These are phyloP conservation scores for Drosophila rubida DNA, from an alignment of 2,888 invertebrate species.

Conservation along the genomic window DNA sequence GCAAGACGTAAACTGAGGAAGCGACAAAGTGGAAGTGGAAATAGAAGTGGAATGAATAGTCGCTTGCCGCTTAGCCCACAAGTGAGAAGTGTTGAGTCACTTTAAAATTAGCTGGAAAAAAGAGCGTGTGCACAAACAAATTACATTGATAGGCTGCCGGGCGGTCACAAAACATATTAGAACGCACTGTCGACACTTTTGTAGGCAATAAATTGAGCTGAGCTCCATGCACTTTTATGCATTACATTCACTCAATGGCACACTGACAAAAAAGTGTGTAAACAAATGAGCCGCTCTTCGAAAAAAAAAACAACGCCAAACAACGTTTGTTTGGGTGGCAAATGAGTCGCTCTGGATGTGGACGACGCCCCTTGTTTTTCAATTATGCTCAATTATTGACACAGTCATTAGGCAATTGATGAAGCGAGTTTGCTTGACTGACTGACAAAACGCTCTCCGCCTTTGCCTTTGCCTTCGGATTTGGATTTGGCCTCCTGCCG, in stretches of 20 bases:
- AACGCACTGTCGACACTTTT: slow-evolving; percentile 21
- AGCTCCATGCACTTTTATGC: slow-evolving; percentile 13
- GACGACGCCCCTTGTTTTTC: slow-evolving; percentile 71
- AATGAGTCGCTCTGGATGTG: slow-evolving; percentile 27
- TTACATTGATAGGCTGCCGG: slow-evolving; percentile 3
- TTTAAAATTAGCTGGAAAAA: slow-evolving; percentile 54
- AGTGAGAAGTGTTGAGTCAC: slow-evolving; percentile 56
- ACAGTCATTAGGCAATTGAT: slow-evolving; percentile 75
- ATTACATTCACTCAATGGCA: slow-evolving; percentile 6
- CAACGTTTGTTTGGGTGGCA: slow-evolving; percentile 23
- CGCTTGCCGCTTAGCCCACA: neutral
- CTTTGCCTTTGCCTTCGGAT: neutral
- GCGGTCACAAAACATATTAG: slow-evolving; percentile 19
- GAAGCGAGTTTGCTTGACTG: slow-evolving; percentile 16
- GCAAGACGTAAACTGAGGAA: slow-evolving; percentile 63
- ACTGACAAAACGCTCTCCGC: slow-evolving; percentile 25
- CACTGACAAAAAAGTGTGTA: slow-evolving; percentile 60
- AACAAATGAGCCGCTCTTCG: slow-evolving; percentile 61
- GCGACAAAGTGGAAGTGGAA: slow-evolving; percentile 71
- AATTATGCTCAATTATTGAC: slow-evolving; percentile 80
- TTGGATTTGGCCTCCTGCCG: slow-evolving; percentile 26
- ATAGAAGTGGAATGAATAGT: slow-evolving; percentile 50
- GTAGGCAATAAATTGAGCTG: slow-evolving; percentile 39
- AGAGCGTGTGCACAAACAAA: neutral
- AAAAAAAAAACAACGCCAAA: slow-evolving; percentile 21